phyloP scores from a whole-genome alignment of 1,140 invertebrate genomes.

The Drosophila subpulchrella region DNA sequence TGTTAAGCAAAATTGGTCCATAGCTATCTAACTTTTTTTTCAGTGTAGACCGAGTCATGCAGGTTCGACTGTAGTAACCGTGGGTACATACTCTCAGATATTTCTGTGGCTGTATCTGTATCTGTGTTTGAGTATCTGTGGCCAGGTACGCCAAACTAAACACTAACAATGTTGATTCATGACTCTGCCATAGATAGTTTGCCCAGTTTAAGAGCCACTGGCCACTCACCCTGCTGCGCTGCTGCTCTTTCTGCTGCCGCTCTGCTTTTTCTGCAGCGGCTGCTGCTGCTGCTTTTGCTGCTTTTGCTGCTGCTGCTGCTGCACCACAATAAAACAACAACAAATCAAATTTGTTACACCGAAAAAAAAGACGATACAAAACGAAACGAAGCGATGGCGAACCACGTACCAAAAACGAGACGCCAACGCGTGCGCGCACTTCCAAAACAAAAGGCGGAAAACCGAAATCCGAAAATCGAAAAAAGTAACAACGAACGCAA shows the following conservation, averaged over 20 bases:
- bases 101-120: constrained; percentile 12
- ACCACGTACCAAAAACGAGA: constrained; percentile 31
- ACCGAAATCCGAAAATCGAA: neutral
- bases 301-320: constrained; percentile 10
- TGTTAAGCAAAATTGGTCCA: too few relatives aligned
- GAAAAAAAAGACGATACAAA: constrained; percentile 29
- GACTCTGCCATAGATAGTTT: constrained; percentile 35
- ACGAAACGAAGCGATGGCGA: constrained; percentile 1
- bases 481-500: constrained; percentile 14
- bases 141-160: constrained; percentile 14
- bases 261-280: neutral
- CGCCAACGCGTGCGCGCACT: constrained; percentile 60
- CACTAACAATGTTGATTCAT: constrained; percentile 32
- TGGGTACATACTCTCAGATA: constrained; percentile 4
- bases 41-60: constrained; percentile 4
- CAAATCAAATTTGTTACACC: constrained; percentile 44
- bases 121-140: constrained; percentile 15
- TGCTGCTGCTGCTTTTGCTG: neutral
- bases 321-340: constrained; percentile 38
- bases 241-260: neutral
- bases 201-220: constrained; percentile 35
- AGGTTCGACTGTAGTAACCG: constrained; percentile 15
- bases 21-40: neutral
- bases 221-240: constrained; percentile 28
- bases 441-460: constrained; percentile 32